phyloP scores from a whole-genome alignment of 1,140 invertebrate genomes.

The Hetaerina americana region DNA sequence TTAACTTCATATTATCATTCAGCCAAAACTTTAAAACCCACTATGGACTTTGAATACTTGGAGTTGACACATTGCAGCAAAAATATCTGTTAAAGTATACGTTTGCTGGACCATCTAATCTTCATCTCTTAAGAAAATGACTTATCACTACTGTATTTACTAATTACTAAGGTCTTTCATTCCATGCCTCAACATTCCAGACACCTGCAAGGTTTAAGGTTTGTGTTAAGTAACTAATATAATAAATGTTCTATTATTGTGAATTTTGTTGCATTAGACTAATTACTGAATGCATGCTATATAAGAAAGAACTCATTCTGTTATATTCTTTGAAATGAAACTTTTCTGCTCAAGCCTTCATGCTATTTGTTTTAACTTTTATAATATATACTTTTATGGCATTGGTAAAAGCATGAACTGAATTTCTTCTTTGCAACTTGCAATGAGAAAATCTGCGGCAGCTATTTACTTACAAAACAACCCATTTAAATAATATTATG shows the following conservation, averaged over 20 bases:
- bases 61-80: too few species aligned
- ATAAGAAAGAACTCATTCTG: too few species aligned
- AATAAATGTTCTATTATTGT: slow-evolving; percentile 1
- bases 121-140: not conserved
- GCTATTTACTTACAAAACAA: too few species aligned
- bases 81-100: too few species aligned
- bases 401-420: not conserved
- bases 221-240: slow-evolving; percentile 9
- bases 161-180: slow-evolving; percentile 10
- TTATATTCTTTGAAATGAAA: too few species aligned
- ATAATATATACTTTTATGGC: not conserved
- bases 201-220: slow-evolving; percentile 16
- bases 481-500: too few species aligned
- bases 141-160: not conserved
- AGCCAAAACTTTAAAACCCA: too few species aligned
- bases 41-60: too few species aligned
- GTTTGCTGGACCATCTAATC: too few species aligned
- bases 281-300: not conserved
- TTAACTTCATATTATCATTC: too few species aligned
- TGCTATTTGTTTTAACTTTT: not conserved
- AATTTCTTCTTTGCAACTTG: not conserved
- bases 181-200: slow-evolving; percentile 14
- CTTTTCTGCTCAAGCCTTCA: not conserved
- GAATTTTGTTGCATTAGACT: not conserved
- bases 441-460: not conserved